Base-by-base conservation (phyloP, 1,140 invertebrate genomes). In the Steinernema khuongi region DNA sequence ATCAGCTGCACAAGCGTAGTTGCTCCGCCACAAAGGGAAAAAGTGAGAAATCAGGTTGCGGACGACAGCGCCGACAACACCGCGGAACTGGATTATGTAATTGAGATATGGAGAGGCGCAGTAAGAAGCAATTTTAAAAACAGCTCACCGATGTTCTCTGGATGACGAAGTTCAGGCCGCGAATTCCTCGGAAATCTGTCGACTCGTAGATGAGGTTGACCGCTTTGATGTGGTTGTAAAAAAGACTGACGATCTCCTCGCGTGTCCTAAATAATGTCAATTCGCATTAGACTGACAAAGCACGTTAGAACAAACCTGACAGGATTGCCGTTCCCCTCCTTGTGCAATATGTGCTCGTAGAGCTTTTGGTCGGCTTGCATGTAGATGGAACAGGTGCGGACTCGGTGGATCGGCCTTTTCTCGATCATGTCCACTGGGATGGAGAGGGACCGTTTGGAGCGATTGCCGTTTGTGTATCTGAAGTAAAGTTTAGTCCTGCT, bases 331-430 rank as follows among this genome's bases (percentile, higher is more conserved):
- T 86, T 77, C 44, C 80, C 79, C 81, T 84, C 83, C 67, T 84
- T 85, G 74, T 80, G 70, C 36, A 76, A 79, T 81, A 96, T 93
- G 85, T 96, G 93, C 80, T 91, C 90, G 93, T 94, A 99, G 83
- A 99, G 92, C 73, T 96, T 90, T 75, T 95, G 94, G 89, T 99
- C 96, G 14, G 96, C 96, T 87, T 97, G 94, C 85, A 99, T 94
- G 85, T 94, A 97, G 18, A 98, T 89, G 31, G 93, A 94, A 86
- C 94, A 97, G 30, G 92, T 93, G 85, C 87, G 82, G 90, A 80
- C 83, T 1, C 66, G 67, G 43, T 81, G 76, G 22, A 83, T 22
- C 50, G 50, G 50, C 4, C 50, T 11, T n/a, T 22, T 22, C 4
- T 60, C 50, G 50, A 60, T 60, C 50, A 60, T 60, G 50, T 60